These are phyloP conservation scores for Paraescarpia echinospica DNA, from an alignment of 1,140 invertebrate genomes.

Conservation along the genomic window DNA sequence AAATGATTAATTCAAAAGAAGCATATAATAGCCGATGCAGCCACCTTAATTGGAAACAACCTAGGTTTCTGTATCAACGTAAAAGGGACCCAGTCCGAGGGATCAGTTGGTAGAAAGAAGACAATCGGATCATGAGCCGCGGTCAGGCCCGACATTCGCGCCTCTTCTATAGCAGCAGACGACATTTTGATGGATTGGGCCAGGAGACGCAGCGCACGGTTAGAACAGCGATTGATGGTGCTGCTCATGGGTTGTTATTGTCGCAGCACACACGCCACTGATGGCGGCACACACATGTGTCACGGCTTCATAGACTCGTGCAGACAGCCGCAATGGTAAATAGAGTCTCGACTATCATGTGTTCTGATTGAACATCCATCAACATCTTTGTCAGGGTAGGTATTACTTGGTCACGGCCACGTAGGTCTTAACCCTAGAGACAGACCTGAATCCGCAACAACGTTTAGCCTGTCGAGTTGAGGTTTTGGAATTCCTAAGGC, in stretches of 20 bases:
- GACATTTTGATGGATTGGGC: background rate
- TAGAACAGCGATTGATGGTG: background rate
- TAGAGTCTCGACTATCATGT: background rate
- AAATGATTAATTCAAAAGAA: no score
- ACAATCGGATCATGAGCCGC: background rate
- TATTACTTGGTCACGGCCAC: background rate
- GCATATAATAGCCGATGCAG: no score
- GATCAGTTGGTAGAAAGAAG: background rate
- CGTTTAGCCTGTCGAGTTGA: background rate
- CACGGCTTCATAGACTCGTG: background rate
- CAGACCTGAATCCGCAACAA: background rate
- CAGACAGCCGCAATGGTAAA: background rate
- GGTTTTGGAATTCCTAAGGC: background rate
- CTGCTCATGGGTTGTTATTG: background rate
- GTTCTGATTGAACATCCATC: conserved; percentile 5
- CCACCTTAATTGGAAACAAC: no score
- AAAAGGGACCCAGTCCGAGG: no score
- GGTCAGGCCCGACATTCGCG: background rate
- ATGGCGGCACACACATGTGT: background rate
- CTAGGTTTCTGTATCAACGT: no score
- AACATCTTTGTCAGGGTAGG: background rate
- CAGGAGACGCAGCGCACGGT: background rate
- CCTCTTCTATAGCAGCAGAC: background rate
- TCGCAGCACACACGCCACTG: background rate
- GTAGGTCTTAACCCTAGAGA: background rate